Evolutionary conservation across 2,113 vertebrate species (phyloP).

Genomic region (Chloroceryle aenea): DNA sequence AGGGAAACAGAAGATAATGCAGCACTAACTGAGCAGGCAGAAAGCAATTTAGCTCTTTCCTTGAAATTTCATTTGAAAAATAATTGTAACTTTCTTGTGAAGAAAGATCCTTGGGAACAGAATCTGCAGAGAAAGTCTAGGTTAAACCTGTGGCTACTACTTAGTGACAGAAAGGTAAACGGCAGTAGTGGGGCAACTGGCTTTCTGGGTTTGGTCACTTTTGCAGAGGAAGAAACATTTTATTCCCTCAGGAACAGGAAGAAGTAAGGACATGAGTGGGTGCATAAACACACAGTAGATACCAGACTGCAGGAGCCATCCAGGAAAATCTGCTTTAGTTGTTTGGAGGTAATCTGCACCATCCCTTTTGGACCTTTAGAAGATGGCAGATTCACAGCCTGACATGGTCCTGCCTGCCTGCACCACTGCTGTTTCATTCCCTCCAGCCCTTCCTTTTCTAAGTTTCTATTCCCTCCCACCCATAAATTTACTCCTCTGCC

Average conservation of each 20-base stretch:
- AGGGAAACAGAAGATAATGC: background rate
- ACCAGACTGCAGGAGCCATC: background rate
- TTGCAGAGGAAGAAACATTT: background rate
- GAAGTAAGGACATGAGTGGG: background rate
- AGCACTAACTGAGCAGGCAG: background rate
- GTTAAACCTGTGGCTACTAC: background rate
- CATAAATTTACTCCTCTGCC: background rate
- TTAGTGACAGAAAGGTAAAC: background rate
- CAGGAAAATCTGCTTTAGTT: background rate
- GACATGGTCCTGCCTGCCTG: background rate
- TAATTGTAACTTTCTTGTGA: background rate
- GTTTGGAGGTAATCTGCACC: background rate
- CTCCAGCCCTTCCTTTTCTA: background rate
- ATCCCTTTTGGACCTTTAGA: background rate
- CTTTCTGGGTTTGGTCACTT: background rate
- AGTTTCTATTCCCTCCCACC: background rate
- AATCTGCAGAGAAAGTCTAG: background rate
- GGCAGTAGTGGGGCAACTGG: background rate
- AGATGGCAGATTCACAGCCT: background rate
- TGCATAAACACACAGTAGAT: background rate
- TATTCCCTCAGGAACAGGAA: background rate
- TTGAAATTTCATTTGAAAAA: background rate
- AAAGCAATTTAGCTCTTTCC: background rate
- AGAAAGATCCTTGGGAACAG: background rate
- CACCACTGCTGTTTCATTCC: background rate